A percentile compares a stretch with the other conserved stretches of the same genome.
phyloP scores from a whole-genome alignment of 2,888 invertebrate species.

The Elegia similella region DNA sequence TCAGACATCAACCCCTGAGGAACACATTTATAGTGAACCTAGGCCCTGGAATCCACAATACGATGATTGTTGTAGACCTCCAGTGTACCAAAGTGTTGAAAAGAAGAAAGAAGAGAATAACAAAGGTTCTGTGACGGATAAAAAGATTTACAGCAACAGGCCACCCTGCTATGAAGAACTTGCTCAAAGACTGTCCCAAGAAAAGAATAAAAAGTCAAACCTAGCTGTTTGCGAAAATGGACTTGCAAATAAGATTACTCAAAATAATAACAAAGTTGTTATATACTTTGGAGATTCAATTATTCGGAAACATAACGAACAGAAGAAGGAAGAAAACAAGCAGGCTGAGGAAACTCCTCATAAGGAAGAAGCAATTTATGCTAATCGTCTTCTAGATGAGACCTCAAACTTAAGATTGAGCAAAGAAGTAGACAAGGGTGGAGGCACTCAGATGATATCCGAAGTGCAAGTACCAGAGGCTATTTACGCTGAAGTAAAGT shows the following conservation, averaged over 20 bases:
- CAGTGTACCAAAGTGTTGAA: conserved; percentile 72
- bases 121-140: conserved; percentile 52
- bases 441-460: conserved; percentile 57
- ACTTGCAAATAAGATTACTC: conserved; percentile 70
- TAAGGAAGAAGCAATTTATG: conserved; percentile 72
- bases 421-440: conserved; percentile 59
- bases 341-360: conserved; percentile 43
- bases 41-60: conserved; percentile 61
- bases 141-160: conserved; percentile 62
- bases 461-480: conserved; percentile 70
- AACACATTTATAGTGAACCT: conserved; percentile 72
- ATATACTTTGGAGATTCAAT: conserved; percentile 88
- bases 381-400: conserved; percentile 62
- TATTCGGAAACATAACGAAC: conserved; percentile 73
- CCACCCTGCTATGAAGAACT: conserved; percentile 77
- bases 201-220: conserved; percentile 71
- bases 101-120: conserved; percentile 59
- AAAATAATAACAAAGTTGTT: conserved; percentile 85
- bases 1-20: conserved; percentile 55
- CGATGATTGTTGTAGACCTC: conserved; percentile 69
- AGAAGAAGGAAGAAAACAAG: conserved; percentile 63
- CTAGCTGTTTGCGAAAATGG: conserved; percentile 50
- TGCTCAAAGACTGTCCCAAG: conserved; percentile 68
- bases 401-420: conserved; percentile 55
- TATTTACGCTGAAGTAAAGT: conserved; percentile 68